phyloP scores from a whole-genome alignment of 2,888 invertebrate species.

The Koerneria pararmatus region DNA sequence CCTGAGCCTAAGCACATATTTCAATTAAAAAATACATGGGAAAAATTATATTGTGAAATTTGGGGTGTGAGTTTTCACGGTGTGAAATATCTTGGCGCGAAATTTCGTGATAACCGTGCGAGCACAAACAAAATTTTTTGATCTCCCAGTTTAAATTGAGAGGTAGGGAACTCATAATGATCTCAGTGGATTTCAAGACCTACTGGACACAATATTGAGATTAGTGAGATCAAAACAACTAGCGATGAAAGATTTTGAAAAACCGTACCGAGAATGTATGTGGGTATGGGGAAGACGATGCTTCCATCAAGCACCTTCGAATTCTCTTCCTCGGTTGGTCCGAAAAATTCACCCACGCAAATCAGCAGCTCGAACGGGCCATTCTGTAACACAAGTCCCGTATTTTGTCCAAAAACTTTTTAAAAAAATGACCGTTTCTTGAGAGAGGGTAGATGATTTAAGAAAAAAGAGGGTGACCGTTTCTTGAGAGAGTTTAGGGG shows the following conservation, averaged over 20 bases:
- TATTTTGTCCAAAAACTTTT: too few relatives aligned
- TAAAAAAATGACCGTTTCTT: background rate
- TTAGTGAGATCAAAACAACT: slow-evolving; percentile 18
- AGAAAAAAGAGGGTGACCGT: background rate
- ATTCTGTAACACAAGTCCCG: slow-evolving; percentile 35
- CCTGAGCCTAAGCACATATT: too few relatives aligned
- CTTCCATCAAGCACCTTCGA: slow-evolving; percentile 26
- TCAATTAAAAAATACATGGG: too few relatives aligned
- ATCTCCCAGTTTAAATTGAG: too few relatives aligned
- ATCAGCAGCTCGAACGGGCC: slow-evolving; percentile 58
- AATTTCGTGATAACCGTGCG: too few relatives aligned
- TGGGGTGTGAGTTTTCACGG: too few relatives aligned
- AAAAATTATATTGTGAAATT: too few relatives aligned
- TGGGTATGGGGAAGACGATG: slow-evolving; percentile 51
- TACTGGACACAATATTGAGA: slow-evolving; percentile 12
- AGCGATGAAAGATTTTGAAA: slow-evolving; percentile 1
- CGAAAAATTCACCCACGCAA: slow-evolving; percentile 60
- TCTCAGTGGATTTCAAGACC: too few relatives aligned
- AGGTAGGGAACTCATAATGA: too few relatives aligned
- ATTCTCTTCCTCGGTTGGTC: slow-evolving; percentile 49
- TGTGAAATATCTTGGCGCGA: too few relatives aligned
- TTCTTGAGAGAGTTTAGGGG: background rate
- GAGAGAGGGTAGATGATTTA: background rate
- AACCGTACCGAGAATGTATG: slow-evolving; percentile 53
- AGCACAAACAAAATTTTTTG: too few relatives aligned